phyloP scores from a whole-genome alignment of 2,888 invertebrate species.

The Coelinius sp. region DNA sequence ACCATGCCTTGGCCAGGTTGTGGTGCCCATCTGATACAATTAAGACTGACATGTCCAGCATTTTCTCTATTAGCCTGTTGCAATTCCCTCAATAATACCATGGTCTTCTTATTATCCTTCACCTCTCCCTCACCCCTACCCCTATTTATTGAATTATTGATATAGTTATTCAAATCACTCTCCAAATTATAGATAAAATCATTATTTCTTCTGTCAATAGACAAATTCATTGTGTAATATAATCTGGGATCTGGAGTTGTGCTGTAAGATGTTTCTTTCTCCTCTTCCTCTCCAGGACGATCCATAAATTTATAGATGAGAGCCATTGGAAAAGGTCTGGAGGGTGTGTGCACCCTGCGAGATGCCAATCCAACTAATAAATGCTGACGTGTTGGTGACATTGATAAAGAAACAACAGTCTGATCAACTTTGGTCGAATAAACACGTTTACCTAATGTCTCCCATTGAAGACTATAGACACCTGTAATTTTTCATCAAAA shows the following conservation, averaged over 20 bases:
- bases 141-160: slow-evolving; percentile 29
- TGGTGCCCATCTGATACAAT: slow-evolving; percentile 89
- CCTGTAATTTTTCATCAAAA: slow-evolving; percentile 70
- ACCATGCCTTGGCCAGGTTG: slow-evolving; percentile 87
- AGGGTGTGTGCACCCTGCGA: slow-evolving; percentile 73
- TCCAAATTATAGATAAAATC: slow-evolving; percentile 42
- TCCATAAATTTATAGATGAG: slow-evolving; percentile 60
- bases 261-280: slow-evolving; percentile 49
- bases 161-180: slow-evolving; percentile 35
- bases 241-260: neutral
- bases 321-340: slow-evolving; percentile 60
- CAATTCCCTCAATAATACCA: slow-evolving; percentile 77
- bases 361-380: slow-evolving; percentile 86
- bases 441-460: slow-evolving; percentile 82
- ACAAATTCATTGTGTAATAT: slow-evolving; percentile 34
- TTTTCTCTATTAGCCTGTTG: slow-evolving; percentile 77
- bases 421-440: slow-evolving; percentile 84
- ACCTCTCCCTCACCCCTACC: slow-evolving; percentile 51
- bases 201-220: slow-evolving; percentile 35
- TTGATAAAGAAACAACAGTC: slow-evolving; percentile 86
- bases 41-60: slow-evolving; percentile 81
- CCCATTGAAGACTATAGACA: slow-evolving; percentile 84
- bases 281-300: slow-evolving; percentile 65
- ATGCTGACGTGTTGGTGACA: slow-evolving; percentile 86
- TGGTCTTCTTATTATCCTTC: slow-evolving; percentile 59